Conservation (phyloP, 2,797 vertebrate species). For the Allobates femoralis region DNA sequence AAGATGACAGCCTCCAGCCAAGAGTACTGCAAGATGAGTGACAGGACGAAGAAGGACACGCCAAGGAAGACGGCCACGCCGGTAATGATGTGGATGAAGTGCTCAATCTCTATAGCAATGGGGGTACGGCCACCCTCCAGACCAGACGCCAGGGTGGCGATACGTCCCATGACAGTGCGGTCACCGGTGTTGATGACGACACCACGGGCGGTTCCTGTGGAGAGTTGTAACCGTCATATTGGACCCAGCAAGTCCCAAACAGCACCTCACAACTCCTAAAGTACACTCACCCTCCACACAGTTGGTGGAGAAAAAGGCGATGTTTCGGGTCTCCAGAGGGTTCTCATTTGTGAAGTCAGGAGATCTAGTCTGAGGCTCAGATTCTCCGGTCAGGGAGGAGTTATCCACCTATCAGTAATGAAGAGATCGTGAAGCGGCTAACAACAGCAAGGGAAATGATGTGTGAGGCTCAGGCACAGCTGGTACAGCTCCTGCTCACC, state of each 20-base stretch:
- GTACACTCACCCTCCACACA: slow-evolving; percentile 89
- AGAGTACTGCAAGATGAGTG: slow-evolving; percentile 90
- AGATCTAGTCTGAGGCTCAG: slow-evolving; percentile 92
- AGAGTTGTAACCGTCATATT: not conserved
- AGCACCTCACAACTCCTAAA: not conserved
- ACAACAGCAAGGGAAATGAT: no score
- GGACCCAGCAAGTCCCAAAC: not conserved
- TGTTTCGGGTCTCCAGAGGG: slow-evolving; percentile 93
- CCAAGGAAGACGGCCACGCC: slow-evolving; percentile 95
- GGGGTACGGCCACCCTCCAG: slow-evolving; percentile 93
- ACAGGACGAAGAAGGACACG: slow-evolving; percentile 90
- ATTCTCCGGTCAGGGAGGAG: slow-evolving; percentile 96
- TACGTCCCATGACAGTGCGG: slow-evolving; percentile 95
- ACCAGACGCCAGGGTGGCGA: slow-evolving; percentile 92
- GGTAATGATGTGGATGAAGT: slow-evolving; percentile 96
- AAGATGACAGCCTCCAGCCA: slow-evolving; percentile 88
- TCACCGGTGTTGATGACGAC: slow-evolving; percentile 85
- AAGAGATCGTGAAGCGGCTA: not conserved
- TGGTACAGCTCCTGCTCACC: slow-evolving; percentile 71
- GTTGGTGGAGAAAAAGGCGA: slow-evolving; percentile 98
- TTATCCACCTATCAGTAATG: slow-evolving; percentile 86
- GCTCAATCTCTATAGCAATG: slow-evolving; percentile 92
- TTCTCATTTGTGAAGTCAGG: slow-evolving; percentile 96
- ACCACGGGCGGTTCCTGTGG: slow-evolving; percentile 89
- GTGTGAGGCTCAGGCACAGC: no score